Evolutionary conservation across 37 sponge, comb jelly and placozoan genomes (phyloP).

Genomic region (Ephydatia muelleri): DNA sequence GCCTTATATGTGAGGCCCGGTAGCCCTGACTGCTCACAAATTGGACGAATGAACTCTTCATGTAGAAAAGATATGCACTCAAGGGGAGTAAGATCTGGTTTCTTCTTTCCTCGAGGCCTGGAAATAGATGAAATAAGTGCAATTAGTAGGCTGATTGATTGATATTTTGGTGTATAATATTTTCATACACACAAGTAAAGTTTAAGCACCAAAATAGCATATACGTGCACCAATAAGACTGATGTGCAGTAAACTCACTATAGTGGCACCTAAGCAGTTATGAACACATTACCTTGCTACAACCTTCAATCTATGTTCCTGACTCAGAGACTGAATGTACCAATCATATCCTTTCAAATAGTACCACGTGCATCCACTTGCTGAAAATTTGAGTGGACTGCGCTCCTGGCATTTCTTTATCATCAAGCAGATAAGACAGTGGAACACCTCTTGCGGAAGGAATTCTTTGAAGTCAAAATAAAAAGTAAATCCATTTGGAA

Average conservation of each 20-base stretch:
- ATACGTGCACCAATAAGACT: no score
- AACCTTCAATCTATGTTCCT: neutral
- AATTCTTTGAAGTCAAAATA: constrained; percentile 48
- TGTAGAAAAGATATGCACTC: neutral
- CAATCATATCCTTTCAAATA: neutral
- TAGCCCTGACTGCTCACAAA: neutral
- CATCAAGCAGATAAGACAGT: constrained; percentile 30
- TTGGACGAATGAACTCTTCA: neutral
- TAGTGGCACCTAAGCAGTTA: no score
- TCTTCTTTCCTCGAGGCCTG: neutral
- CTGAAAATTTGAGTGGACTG: no score
- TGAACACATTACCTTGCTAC: neutral
- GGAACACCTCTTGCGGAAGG: constrained; percentile 60
- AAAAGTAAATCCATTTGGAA: neutral
- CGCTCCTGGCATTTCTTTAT: neutral
- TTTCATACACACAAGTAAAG: no score
- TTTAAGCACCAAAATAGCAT: no score
- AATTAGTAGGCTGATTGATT: no score
- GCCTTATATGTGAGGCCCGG: neutral
- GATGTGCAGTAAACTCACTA: no score
- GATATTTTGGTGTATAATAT: no score
- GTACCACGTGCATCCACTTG: neutral
- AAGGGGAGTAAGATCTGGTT: neutral
- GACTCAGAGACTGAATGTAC: neutral
- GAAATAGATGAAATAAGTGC: neutral